A percentile compares a stretch with the other conserved stretches of the same genome.
Conservation (phyloP, 2,113 vertebrate species). For the Emydura subglobosa region DNA sequence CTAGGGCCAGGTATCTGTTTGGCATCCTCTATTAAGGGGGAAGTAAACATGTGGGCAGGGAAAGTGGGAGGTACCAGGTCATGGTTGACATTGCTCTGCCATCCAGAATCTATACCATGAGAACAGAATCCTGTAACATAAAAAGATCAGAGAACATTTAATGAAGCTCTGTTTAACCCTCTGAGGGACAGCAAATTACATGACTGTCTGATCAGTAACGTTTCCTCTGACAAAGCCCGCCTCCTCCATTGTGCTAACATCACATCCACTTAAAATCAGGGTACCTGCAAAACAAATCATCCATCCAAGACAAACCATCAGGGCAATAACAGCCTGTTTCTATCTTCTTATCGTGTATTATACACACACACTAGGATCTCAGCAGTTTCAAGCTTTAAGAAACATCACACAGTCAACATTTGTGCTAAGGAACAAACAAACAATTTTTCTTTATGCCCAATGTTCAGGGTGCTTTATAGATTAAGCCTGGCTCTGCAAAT, state of each 20-base stretch:
- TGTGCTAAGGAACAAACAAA: conserved; percentile 61
- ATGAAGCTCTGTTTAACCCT: neutral
- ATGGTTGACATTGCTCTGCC: neutral
- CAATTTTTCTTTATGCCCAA: conserved; percentile 54
- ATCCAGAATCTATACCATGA: neutral
- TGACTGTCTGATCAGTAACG: neutral
- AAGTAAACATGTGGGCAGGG: neutral
- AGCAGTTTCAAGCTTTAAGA: conserved; percentile 41
- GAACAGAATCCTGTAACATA: neutral
- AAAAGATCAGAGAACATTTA: fast-evolving
- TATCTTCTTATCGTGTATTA: neutral
- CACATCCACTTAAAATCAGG: neutral
- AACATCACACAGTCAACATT: conserved; percentile 61
- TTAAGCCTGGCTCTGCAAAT: conserved; percentile 64
- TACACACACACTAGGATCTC: conserved; percentile 48
- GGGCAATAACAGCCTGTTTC: conserved; percentile 20
- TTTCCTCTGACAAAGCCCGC: neutral
- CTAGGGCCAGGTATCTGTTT: neutral
- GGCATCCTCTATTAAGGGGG: too few species aligned
- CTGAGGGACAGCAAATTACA: neutral
- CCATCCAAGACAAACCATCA: neutral
- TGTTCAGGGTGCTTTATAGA: conserved; percentile 46
- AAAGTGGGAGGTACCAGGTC: neutral
- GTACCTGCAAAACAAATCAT: neutral
- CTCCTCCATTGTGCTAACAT: fast-evolving